Evolutionary conservation across 2,797 vertebrate species (phyloP), one percentile per base, ranked within the genome.

Genomic region (Sorex maritimensis): DNA sequence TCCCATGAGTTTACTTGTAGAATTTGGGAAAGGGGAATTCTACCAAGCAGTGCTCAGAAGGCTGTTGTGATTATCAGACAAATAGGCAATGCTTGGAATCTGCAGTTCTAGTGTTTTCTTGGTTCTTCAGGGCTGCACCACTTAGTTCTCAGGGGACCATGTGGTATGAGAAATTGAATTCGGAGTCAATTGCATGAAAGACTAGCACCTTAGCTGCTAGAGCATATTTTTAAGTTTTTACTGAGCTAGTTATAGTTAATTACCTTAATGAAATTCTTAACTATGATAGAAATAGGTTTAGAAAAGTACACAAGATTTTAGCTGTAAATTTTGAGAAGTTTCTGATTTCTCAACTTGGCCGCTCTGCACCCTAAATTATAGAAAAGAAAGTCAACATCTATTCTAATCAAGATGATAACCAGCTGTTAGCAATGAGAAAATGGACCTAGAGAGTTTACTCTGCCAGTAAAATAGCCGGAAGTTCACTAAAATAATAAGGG

Each of bases 331-430:
- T 55, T 90, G 83, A 38, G 11, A 90, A 72, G 4, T 81, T 93
- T 88, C 61, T 85, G 19, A 86, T 55, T 63, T 34, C 52, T 91
- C 90, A 88, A 61, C 90, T 79, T 92, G 88, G 71, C 86, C 82
- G 71, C 72, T 67, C 71, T 46, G 7, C 5, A 75, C 44, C 63
- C 75, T 90, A 92, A 86, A 94, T 92, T 75, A 92, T 5, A 90
- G 73, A 69, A 92, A 80, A 19, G 63, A 82, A 55, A 95, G 80
- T 34, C 84, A 80, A 10, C 26, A 41, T 38, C 73, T 61, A 26
- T 65, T 80, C 41, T 90, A 86, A 79, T 95, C 77, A 92, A 75
- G 28, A 58, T 80, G 63, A 74, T 72, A 81, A 67, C 82, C 86
- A 73, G 79, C 83, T 92, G 68, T 79, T 81, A 82, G 82, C 23